Evolutionary conservation across 2,888 invertebrate species (phyloP).

Genomic region (Arenicola marina): DNA sequence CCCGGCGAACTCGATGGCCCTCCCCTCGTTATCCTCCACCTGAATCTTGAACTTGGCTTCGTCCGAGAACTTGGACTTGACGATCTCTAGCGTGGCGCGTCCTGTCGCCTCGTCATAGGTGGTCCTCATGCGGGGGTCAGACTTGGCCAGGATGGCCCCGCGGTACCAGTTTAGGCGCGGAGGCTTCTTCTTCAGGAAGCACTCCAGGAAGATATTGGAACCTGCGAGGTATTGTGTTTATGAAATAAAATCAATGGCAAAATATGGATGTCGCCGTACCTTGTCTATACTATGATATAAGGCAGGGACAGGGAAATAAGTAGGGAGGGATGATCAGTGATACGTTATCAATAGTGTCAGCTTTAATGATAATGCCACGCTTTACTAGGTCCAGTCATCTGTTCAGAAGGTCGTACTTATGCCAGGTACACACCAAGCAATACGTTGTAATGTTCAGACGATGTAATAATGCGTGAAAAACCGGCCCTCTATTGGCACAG

Average conservation of each 20-base stretch:
- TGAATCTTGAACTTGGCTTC: conserved; percentile 94
- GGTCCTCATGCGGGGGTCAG: conserved; percentile 85
- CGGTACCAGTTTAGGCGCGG: conserved; percentile 88
- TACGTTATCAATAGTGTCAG: too few relatives aligned
- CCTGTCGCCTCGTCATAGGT: conserved; percentile 54
- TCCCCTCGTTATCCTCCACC: conserved; percentile 90
- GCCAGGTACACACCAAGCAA: too few relatives aligned
- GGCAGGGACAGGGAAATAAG: not conserved
- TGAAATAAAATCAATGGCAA: not conserved
- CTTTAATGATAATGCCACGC: too few relatives aligned
- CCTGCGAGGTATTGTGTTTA: conserved; percentile 26
- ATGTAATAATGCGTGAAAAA: too few relatives aligned
- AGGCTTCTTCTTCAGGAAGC: conserved; percentile 23
- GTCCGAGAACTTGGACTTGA: conserved; percentile 95
- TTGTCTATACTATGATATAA: not conserved
- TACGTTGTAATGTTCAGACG: too few relatives aligned
- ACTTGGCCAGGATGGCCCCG: conserved; percentile 88
- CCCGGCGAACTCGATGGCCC: conserved; percentile 85
- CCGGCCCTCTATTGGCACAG: too few relatives aligned
- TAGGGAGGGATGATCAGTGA: too few relatives aligned
- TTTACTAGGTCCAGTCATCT: too few relatives aligned
- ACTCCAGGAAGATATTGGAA: conserved; percentile 54
- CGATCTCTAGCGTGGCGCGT: conserved; percentile 76
- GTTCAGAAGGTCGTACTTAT: too few relatives aligned
- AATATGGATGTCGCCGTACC: not conserved